Evolutionary conservation across 2,888 invertebrate genomes (phyloP).

Genomic region (Uloborus plumipes): DNA sequence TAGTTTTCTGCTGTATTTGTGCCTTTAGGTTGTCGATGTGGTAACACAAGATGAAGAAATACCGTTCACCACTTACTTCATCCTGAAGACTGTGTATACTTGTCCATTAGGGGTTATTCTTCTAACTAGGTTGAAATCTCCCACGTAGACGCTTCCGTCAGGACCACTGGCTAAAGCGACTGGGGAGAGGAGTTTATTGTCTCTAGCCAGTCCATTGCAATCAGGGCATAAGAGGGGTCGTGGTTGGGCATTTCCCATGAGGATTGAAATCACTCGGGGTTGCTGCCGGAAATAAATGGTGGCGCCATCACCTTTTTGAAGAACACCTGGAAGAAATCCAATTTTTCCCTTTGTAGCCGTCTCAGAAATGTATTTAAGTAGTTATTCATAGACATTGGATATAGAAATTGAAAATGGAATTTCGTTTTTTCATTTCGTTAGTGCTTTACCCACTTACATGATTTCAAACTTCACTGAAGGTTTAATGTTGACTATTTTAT

Average conservation of each 20-base stretch:
- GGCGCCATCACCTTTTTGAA: slow-evolving; percentile 97
- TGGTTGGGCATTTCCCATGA: slow-evolving; percentile 92
- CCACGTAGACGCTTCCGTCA: slow-evolving; percentile 94
- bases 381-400: too few species aligned
- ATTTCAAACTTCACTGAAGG: too few species aligned
- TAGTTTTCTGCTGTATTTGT: too few species aligned
- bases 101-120: slow-evolving; percentile 88
- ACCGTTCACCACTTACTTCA: slow-evolving; percentile 78
- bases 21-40: too few species aligned
- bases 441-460: too few species aligned
- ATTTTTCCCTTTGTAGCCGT: too few species aligned
- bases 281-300: slow-evolving; percentile 94
- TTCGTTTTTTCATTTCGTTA: too few species aligned
- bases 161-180: slow-evolving; percentile 92
- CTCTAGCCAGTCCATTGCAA: slow-evolving; percentile 83
- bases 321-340: slow-evolving; percentile 78
- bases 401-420: too few species aligned
- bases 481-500: too few species aligned
- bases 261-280: slow-evolving; percentile 89
- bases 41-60: too few species aligned
- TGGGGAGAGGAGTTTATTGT: slow-evolving; percentile 88
- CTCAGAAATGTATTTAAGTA: too few species aligned
- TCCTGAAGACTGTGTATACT: slow-evolving; percentile 82
- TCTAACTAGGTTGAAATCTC: slow-evolving; percentile 94
- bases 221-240: slow-evolving; percentile 79